A percentile compares a stretch with the other conserved stretches of the same genome.
phyloP scores from a whole-genome alignment of 92 coral and sea anemone species.

The Zoanthus solanderi region DNA sequence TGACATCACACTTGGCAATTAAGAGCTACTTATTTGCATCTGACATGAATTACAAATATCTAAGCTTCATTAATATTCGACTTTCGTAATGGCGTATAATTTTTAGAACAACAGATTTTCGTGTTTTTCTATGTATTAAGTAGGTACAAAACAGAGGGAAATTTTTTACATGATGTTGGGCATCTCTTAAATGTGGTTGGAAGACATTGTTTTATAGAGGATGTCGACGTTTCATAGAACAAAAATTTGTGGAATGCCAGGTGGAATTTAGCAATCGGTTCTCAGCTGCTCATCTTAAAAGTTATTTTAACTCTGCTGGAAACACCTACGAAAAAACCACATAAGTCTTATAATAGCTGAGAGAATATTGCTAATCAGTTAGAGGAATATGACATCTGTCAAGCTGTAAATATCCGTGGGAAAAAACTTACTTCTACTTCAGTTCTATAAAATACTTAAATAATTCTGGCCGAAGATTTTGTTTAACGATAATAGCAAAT shows the following conservation, averaged over 20 bases:
- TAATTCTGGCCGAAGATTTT: no score
- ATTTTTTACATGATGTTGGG: background rate
- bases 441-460: no score
- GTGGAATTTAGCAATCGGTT: conserved; percentile 18
- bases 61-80: background rate
- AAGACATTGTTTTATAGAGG: background rate
- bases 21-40: background rate
- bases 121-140: background rate
- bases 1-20: background rate
- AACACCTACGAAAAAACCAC: background rate
- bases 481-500: no score
- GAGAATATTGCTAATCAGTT: background rate
- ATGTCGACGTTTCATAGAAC: background rate
- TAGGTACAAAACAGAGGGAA: background rate
- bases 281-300: background rate
- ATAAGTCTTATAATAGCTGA: no score
- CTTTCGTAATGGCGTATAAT: background rate
- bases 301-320: conserved; percentile 8
- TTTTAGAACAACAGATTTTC: background rate
- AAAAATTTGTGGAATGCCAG: conserved; percentile 4
- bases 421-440: no score
- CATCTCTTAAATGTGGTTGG: background rate
- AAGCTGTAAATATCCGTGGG: background rate
- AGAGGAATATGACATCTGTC: background rate
- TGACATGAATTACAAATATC: background rate